phyloP scores from a whole-genome alignment of 2,113 vertebrate species.

The Larimichthys polyactis region DNA sequence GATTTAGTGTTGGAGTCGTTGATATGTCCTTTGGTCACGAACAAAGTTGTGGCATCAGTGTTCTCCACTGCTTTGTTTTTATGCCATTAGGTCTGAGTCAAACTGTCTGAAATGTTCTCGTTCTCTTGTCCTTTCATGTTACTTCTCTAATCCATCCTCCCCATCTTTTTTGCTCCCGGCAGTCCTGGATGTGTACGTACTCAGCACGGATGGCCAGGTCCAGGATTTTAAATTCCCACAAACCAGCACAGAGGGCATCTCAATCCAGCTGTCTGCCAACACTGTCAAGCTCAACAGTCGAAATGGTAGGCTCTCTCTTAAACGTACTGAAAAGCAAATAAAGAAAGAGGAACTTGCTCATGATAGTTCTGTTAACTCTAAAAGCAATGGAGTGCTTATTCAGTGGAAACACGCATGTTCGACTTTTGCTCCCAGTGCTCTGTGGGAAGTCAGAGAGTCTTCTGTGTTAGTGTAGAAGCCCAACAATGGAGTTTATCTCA shows the following conservation, averaged over 20 bases:
- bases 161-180: slow-evolving; percentile 19
- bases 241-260: slow-evolving; percentile 91
- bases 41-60: slow-evolving; percentile 25
- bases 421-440: slow-evolving; percentile 29
- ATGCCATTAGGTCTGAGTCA: slow-evolving; percentile 20
- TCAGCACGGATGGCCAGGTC: slow-evolving; percentile 97
- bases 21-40: slow-evolving; percentile 29
- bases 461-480: slow-evolving; percentile 22
- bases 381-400: slow-evolving; percentile 4
- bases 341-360: background rate
- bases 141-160: slow-evolving; percentile 3
- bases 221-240: slow-evolving; percentile 98
- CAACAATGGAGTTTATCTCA: slow-evolving; percentile 25
- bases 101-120: slow-evolving; percentile 30
- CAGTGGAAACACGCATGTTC: slow-evolving; percentile 1
- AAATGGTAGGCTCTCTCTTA: slow-evolving; percentile 88
- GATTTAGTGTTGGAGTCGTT: slow-evolving; percentile 34
- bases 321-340: slow-evolving; percentile 4
- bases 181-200: slow-evolving; percentile 97
- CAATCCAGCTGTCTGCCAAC: slow-evolving; percentile 96
- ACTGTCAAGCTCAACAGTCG: slow-evolving; percentile 99
- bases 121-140: slow-evolving; percentile 19
- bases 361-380: background rate
- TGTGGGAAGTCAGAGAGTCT: slow-evolving; percentile 35
- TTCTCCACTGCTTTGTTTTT: slow-evolving; percentile 8